Conservation (phyloP, 2,113 vertebrate species). For the Otolemur garnettii region DNA sequence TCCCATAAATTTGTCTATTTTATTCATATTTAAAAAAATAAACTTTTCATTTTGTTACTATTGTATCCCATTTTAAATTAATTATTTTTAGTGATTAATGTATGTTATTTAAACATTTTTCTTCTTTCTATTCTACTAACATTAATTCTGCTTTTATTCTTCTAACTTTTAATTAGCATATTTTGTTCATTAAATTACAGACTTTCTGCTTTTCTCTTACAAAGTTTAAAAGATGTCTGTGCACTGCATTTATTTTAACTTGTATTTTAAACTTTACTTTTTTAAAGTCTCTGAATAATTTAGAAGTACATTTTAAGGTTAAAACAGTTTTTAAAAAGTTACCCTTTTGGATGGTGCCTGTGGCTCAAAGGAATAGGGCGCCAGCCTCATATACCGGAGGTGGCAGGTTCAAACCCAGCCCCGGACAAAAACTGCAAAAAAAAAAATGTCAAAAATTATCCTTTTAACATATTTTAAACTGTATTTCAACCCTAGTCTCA, state of each 20-base stretch:
- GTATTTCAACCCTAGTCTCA: not conserved
- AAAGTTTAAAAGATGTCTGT: slow-evolving; percentile 21
- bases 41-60: not conserved
- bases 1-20: not conserved
- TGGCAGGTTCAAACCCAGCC: too few relatives aligned
- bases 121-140: not conserved
- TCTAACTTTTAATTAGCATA: slow-evolving; percentile 24
- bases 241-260: not conserved
- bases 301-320: slow-evolving; percentile 19
- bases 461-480: slow-evolving; percentile 25
- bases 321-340: not conserved
- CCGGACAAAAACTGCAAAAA: too few relatives aligned
- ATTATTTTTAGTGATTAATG: not conserved
- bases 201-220: not conserved
- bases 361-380: too few relatives aligned
- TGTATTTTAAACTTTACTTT: slow-evolving; percentile 44
- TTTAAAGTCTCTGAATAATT: slow-evolving; percentile 26
- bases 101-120: slow-evolving; percentile 1
- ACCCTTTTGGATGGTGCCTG: not conserved
- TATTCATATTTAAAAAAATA: not conserved
- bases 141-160: slow-evolving; percentile 18
- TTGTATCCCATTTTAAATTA: not conserved
- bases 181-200: not conserved
- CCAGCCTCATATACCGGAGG: too few relatives aligned
- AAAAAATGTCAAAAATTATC: not conserved